Base-by-base conservation (phyloP, 2,113 vertebrate species). In the Pungitius pungitius region DNA sequence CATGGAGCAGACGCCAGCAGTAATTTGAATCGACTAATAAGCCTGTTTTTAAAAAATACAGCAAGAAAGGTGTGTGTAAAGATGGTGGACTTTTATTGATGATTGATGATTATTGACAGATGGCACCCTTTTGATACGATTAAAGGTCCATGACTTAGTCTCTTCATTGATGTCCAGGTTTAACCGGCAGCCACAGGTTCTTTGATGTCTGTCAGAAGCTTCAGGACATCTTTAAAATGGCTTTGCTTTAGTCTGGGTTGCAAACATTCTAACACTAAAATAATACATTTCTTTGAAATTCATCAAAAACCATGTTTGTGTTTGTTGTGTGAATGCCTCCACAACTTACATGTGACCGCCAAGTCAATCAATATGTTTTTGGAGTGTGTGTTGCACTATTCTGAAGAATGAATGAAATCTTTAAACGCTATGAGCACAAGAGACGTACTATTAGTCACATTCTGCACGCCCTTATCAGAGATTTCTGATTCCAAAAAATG, bases 221-320 rank as follows among this genome's bases (percentile, higher is more conserved):
- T 33, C 2, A 30, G 18, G 69, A 35, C 24, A 35, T 2, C n/a
- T 27, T 52, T 8, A 62, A n/a, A 45, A 15, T 66, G 15, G 3
- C 10, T 69, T 61, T 47, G 30, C 33, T 54, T 54, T 26, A 10
- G 11, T 57, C 35, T 45, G 9, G 11, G 18, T 37, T 37, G 27
- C 43, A 60, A 73, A 78, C 17, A 33, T 43, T 79, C 39, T 60
- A 35, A 71, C 52, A 7, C 12, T 13, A 14, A 51, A 30, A 55
- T 55, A 33, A 26, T 4, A 22, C 47, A 39, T 22, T 5, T 42
- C 43, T 68, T 42, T 68, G 35, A 60, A 42, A 52, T 33, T 42
- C 43, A 75, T 59, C 33, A 60, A 58, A 57, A 49, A 42, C 37
- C 54, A 20, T 35, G 7, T 40, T 35, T 35, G 33, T 10, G 51